Conservation (phyloP, 1,140 invertebrate species). For the Neodiprion virginianus region DNA sequence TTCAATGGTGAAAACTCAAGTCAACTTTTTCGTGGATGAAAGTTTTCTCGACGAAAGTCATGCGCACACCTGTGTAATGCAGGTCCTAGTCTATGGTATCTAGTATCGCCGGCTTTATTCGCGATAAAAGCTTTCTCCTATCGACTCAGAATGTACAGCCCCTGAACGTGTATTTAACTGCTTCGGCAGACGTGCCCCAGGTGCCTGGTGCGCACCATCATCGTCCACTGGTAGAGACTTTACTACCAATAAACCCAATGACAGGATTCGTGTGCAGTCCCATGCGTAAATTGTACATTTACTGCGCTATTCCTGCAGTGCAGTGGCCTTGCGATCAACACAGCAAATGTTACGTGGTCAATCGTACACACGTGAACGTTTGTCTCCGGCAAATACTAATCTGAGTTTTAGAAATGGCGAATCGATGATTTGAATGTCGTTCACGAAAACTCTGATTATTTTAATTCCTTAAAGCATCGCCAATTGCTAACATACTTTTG, state of each 20-base stretch:
- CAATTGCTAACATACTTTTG: no score
- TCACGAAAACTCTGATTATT: no score
- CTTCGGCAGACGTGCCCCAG: slow-evolving; percentile 44
- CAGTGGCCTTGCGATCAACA: neutral
- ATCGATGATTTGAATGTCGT: no score
- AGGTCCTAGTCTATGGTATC: neutral
- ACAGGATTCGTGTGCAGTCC: slow-evolving; percentile 39
- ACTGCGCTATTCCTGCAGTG: slow-evolving; percentile 9
- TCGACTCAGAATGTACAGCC: neutral
- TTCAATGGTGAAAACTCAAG: no score
- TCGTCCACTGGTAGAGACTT: slow-evolving; percentile 46
- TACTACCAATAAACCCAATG: slow-evolving; percentile 50
- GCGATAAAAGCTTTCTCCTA: neutral
- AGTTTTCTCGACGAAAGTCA: no score
- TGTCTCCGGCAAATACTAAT: no score
- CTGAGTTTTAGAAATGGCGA: no score
- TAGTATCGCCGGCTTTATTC: neutral
- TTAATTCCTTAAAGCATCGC: no score
- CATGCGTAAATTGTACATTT: slow-evolving; percentile 44
- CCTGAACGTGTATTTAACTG: slow-evolving; percentile 35
- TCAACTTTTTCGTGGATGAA: no score
- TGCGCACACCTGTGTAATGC: no score
- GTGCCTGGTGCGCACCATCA: slow-evolving; percentile 35
- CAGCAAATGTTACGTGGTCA: neutral
- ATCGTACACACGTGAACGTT: no score